A percentile compares a stretch with the other conserved stretches of the same genome.
Evolutionary conservation across 2,888 invertebrate species (phyloP).

Genomic region (Mythimna ferrago): DNA sequence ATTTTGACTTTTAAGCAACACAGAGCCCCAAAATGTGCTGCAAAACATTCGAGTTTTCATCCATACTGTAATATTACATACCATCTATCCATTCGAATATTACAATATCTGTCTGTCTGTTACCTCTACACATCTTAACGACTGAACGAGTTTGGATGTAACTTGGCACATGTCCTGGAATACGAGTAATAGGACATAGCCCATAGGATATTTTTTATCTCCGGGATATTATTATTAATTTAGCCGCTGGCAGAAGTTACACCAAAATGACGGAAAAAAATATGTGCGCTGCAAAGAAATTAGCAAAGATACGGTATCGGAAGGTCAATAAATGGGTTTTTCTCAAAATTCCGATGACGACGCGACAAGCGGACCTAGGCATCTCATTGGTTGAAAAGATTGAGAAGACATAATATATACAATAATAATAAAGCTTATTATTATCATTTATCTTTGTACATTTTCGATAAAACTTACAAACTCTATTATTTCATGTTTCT

Average conservation of each 20-base stretch:
- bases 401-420: background rate
- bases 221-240: no score
- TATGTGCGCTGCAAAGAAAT: background rate
- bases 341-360: slow-evolving; percentile 17
- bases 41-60: background rate
- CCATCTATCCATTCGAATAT: no score
- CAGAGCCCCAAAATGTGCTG: background rate
- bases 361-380: background rate
- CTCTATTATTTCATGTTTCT: background rate
- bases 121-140: background rate
- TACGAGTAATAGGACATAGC: no score
- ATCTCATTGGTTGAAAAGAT: background rate
- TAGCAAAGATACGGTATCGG: background rate
- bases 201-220: no score
- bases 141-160: background rate
- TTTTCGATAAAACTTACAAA: background rate
- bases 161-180: no score
- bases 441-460: slow-evolving; percentile 1
- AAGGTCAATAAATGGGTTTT: slow-evolving; percentile 3
- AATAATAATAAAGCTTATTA: slow-evolving; percentile 4
- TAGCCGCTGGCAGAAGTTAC: no score
- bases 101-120: no score
- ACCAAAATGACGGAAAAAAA: background rate
- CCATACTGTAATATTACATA: no score
- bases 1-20: background rate